Conservation (phyloP, 1,140 invertebrate species). For the Polypedilum vanderplanki region DNA sequence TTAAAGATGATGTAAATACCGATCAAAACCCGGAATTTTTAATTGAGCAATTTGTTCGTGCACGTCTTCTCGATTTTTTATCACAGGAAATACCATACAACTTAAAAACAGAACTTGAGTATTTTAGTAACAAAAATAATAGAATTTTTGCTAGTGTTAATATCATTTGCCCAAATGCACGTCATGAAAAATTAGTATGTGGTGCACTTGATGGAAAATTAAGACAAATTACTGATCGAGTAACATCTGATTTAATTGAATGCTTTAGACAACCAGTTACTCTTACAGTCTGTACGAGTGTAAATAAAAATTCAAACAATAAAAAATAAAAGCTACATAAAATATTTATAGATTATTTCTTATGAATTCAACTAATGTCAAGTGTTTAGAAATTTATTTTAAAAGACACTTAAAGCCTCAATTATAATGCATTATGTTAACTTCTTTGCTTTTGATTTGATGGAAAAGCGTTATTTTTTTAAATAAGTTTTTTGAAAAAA, state of each 20-base stretch:
- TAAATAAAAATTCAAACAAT: background rate
- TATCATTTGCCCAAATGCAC: slow-evolving; percentile 54
- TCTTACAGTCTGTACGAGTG: background rate
- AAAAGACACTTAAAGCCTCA: no score
- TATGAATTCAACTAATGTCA: no score
- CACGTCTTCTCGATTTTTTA: slow-evolving; percentile 71
- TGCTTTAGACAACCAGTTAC: slow-evolving; percentile 32
- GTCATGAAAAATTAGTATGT: slow-evolving; percentile 55
- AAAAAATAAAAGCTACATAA: background rate
- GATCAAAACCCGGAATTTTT: slow-evolving; percentile 62
- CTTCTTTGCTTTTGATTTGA: no score
- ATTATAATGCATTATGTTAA: no score
- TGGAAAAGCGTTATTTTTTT: no score
- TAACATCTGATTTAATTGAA: slow-evolving; percentile 43
- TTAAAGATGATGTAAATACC: slow-evolving; percentile 56
- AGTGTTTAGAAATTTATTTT: no score
- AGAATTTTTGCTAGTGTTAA: slow-evolving; percentile 54
- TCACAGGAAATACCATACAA: slow-evolving; percentile 76
- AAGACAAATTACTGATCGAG: slow-evolving; percentile 54
- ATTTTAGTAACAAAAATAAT: slow-evolving; percentile 53
- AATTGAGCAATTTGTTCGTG: slow-evolving; percentile 63
- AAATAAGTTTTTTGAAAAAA: no score
- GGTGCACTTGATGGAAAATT: slow-evolving; percentile 59
- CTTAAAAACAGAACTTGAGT: slow-evolving; percentile 57
- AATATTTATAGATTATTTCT: no score